Evolutionary conservation across 2,113 vertebrate genomes (phyloP), one percentile per base, ranked within the genome.

Genomic region (Thalassoma bifasciatum): DNA sequence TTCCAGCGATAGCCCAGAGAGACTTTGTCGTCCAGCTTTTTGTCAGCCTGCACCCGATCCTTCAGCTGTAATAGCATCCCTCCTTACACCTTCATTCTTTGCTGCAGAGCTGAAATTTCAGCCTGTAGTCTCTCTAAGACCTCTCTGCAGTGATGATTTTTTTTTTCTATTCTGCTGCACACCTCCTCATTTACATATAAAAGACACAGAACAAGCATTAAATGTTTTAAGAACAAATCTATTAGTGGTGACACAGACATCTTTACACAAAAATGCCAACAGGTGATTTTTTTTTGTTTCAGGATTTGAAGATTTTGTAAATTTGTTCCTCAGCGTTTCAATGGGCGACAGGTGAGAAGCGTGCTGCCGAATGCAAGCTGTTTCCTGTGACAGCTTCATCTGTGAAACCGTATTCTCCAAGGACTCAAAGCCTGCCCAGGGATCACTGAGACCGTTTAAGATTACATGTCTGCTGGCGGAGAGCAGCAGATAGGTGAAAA

Each of bases 381-480:
- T 78, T 89, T 78, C 71, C 77, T 73, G 75, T 88, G 88, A 92
- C 88, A 86, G 89, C 91, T 89, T 90, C 87, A 89, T 91, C 90
- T 90, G 86, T 82, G 83, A 84, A 81, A 84, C 63, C 80, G 69
- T 87, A 89, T 88, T 86, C 89, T 93, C 92, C 75, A 53, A 76
- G 85, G 87, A 74, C 80, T 87, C 79, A 60, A 36, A 77, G 79
- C 62, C 87, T 75, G 88, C 79, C 82, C 88, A 37, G 86, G 86
- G 89, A 92, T 92, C 89, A 90, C 85, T 53, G 75, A 81, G 83
- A 89, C 73, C 88, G 44, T 92, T 89, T 92, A 91, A 85, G 88
- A 92, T 89, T 88, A 89, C 89, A 86, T 84, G 90, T 87, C 86
- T 86, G 81, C 85, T 84, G 83, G 82, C 83, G 83, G 90, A 84